Base-by-base conservation (phyloP, 2,113 vertebrate species). In the Castor canadensis region DNA sequence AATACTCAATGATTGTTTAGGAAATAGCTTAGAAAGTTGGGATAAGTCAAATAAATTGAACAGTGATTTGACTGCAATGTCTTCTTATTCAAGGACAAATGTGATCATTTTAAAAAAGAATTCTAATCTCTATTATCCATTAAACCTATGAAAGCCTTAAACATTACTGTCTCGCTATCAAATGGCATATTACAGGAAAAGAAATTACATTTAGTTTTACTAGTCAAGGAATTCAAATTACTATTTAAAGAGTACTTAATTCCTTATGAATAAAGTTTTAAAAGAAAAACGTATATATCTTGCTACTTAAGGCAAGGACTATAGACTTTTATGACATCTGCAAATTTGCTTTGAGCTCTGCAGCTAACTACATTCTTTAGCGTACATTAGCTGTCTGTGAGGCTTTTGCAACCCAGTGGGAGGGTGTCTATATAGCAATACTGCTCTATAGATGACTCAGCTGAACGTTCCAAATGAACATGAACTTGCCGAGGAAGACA, bases 71-170 rank as follows among this genome's bases (percentile, higher is more conserved):
- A 82, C 43, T 38, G 13, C 76, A 35, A 26, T 35, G 30, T 35
- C 62, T 87, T 96, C 77, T 72, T 73, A 66, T n/a, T 87, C 87
- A 79, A 92, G 92, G 81, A 43, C 94, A 96, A 80, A 90, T 26
- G 0, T 30, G 64, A 92, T 95, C 87, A 45, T 72, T 89, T 75
- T 58, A 64, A 20, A 64, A 89, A 72, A 66, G 69, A 83, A 13
- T 67, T 92, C n/a, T 79, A 49, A 72, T 66, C 81, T 89, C 56
- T 49, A 22, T 49, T 84, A 73, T 56, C 89, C 89, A 79, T 40
- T 75, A 94, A 73, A 64, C 45, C 30, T 16, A 40, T 2, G 73
- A 94, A 90, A 84, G n/a, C 71, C 64, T 87, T 73, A 45, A 64
- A 72, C 35, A 35, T 66, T 15, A 86, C 2, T 77, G 73, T 85